phyloP scores from a whole-genome alignment of 2,113 vertebrate genomes.

The Proterorhinus semilunaris region DNA sequence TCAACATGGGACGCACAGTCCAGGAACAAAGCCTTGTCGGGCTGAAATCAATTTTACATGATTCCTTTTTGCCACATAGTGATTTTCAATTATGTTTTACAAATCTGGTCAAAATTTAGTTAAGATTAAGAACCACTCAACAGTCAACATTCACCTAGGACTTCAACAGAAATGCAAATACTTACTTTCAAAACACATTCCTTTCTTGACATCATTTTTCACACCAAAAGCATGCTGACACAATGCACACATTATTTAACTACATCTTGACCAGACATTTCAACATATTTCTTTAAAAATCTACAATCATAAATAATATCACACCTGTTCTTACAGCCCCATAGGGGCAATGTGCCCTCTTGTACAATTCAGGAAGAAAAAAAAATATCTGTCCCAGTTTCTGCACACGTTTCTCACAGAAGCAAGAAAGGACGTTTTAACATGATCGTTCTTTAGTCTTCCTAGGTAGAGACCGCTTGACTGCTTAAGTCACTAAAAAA shows the following conservation, averaged over 20 bases:
- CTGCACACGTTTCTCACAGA: conserved; percentile 37
- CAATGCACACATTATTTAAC: conserved; percentile 41
- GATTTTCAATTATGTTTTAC: conserved; percentile 49
- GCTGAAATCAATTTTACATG: conserved; percentile 16
- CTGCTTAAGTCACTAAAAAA: conserved; percentile 74
- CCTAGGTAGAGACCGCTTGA: conserved; percentile 69
- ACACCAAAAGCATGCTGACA: conserved; percentile 46
- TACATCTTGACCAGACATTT: conserved; percentile 66
- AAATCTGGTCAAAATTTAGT: conserved; percentile 72
- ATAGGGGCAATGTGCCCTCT: conserved; percentile 68
- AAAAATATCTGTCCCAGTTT: conserved; percentile 26
- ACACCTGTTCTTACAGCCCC: conserved; percentile 66
- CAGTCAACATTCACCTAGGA: conserved; percentile 23
- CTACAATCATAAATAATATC: conserved; percentile 73
- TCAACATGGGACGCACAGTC: not conserved
- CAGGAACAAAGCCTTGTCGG: not conserved
- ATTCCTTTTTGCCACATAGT: conserved; percentile 39
- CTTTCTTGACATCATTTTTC: conserved; percentile 3
- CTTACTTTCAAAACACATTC: conserved; percentile 16
- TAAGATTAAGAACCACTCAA: conserved; percentile 43
- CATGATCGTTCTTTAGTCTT: conserved; percentile 7
- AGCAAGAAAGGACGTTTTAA: conserved; percentile 44
- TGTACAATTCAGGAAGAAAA: conserved; percentile 53
- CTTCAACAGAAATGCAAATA: conserved; percentile 26
- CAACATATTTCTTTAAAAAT: conserved; percentile 48